These are phyloP conservation scores for Asarcornis scutulata DNA, from an alignment of 2,113 vertebrate genomes.

Conservation along the genomic window DNA sequence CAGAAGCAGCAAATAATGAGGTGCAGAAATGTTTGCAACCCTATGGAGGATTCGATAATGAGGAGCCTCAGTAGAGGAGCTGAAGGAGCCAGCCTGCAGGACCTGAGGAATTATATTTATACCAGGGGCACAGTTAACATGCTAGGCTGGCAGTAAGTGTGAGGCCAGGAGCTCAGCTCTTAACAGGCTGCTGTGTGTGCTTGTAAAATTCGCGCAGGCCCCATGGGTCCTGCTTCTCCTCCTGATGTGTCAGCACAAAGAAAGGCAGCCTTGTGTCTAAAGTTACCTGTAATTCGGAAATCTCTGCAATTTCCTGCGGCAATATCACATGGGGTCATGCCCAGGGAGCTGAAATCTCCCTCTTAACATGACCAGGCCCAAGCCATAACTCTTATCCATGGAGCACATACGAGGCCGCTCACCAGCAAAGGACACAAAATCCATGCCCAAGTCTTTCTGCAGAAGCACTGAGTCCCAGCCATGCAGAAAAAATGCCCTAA, in stretches of 20 bases:
- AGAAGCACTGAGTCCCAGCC: neutral
- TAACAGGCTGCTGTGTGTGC: neutral
- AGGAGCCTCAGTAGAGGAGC: neutral
- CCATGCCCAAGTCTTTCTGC: neutral
- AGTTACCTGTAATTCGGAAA: neutral
- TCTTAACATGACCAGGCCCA: neutral
- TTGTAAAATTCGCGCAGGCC: neutral
- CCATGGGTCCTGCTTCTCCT: too few species aligned
- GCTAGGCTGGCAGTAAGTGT: neutral
- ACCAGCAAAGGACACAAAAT: neutral
- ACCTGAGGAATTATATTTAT: neutral
- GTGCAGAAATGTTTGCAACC: constrained; percentile 35
- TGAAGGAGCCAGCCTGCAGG: neutral
- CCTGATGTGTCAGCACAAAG: neutral
- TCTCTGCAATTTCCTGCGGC: neutral
- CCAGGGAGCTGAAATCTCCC: neutral
- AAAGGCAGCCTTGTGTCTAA: neutral
- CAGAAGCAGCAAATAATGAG: constrained; percentile 6
- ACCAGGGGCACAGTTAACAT: neutral
- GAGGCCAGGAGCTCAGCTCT: fast-evolving
- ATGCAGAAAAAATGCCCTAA: neutral
- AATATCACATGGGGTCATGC: too few species aligned
- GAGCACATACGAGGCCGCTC: neutral
- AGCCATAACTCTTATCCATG: neutral
- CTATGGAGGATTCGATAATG: neutral